Base-by-base conservation (phyloP, 2,113 vertebrate genomes). In the Prochilodus magdalenae region DNA sequence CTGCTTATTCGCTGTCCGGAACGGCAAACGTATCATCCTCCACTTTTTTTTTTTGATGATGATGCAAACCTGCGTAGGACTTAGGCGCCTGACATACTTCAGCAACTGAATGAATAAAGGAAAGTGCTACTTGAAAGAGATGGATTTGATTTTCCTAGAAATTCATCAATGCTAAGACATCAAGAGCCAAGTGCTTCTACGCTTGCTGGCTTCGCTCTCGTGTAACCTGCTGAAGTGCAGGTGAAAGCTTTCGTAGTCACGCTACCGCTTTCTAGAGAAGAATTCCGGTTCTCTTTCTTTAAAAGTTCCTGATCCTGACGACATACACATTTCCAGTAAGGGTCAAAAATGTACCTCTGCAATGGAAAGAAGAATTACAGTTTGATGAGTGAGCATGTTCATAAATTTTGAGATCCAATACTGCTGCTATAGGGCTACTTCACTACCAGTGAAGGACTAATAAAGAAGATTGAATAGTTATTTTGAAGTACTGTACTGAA, bases 141-240 rank as follows among this genome's bases (percentile, higher is more conserved):
- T n/a, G 26, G 78, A 80, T 80, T 80, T 72, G 11, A 70, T 53
- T 80, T 80, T 80, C 24, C 55, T 29, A 72, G 77, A 71, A 36
- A 62, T 49, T 22, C 5, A 22, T 59, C 36, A 47, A 4, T 5
- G 27, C 3, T 18, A 10, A 12, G 6, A 8, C 33, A 22, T 57
- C 30, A 29, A 59, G 30, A 70, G 76, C 20, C 24, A 51, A 20
- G 4, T 20, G 24, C 65, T 29, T 40, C 33, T 26, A 29, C n/a
- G 20, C 66, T 26, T 3, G 40, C 18, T 33, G 53, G 33, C 33
- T 33, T 60, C 5, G 0, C 66, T 57, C 11, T 22, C 47, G 66
- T 24, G 22, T 70, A 20, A 67, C 65, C 65, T 36, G 65, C 44
- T 71, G 30, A 59, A 12, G 51, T 59, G n/a, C 33, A 79, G 53